Conservation (phyloP, 2,888 invertebrate genomes). For the Lepidocyrtoides sp. region DNA sequence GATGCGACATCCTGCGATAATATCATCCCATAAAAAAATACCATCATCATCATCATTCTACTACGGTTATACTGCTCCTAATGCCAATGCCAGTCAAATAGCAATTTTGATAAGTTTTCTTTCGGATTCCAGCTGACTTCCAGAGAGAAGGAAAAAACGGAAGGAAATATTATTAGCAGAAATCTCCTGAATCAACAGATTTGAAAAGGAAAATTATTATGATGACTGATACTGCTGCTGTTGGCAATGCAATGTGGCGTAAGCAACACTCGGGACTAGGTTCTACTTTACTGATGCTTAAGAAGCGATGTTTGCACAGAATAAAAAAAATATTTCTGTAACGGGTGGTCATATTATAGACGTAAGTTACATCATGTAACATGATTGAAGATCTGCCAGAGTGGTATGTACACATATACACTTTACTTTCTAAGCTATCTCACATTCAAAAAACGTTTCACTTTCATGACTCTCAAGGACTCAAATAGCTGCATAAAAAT, state of each 20-base stretch:
- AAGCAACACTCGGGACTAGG: background rate
- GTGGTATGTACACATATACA: background rate
- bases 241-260: too few species aligned
- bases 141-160: background rate
- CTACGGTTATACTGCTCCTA: background rate
- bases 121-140: background rate
- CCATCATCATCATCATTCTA: background rate
- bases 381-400: background rate
- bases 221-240: conserved; percentile 25
- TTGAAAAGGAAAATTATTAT: conserved; percentile 40
- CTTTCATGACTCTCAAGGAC: background rate
- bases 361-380: too few species aligned
- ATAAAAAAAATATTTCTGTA: conserved; percentile 30
- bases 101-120: background rate
- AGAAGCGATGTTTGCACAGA: background rate
- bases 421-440: background rate
- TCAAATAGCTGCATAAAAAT: too few species aligned
- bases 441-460: background rate
- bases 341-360: conserved; percentile 68
- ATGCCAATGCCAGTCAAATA: background rate
- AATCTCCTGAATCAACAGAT: conserved; percentile 77
- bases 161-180: background rate
- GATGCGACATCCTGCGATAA: background rate
- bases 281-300: background rate
- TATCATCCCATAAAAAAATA: background rate